Conservation (phyloP, 2,888 invertebrate species). For the Noctua comes region DNA sequence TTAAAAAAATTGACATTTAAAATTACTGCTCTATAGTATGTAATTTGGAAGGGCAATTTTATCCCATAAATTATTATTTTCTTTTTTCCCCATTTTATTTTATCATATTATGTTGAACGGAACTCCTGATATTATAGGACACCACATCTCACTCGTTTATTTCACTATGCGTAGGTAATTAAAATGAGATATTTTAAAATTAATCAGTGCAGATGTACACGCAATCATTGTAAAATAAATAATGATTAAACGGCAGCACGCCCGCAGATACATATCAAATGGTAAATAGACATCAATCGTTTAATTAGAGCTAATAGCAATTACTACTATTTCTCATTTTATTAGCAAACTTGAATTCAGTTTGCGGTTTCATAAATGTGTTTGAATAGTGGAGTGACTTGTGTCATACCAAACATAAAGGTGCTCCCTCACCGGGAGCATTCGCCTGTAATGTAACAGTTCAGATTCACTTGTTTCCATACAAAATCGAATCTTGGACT, state of each 20-base stretch:
- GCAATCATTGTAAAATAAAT: neutral
- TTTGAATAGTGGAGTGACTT: neutral
- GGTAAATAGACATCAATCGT: neutral
- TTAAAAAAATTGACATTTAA: too few relatives aligned
- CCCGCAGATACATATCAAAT: neutral
- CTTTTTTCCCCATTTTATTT: too few relatives aligned
- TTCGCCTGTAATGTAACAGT: too few relatives aligned
- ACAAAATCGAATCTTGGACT: too few relatives aligned
- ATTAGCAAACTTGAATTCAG: neutral
- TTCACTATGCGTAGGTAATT: neutral
- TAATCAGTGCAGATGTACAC: neutral
- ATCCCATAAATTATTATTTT: neutral
- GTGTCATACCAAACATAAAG: neutral
- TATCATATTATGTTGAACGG: neutral
- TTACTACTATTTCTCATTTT: neutral
- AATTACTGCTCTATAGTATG: slow-evolving; percentile 12
- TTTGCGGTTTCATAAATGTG: neutral
- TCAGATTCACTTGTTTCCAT: too few relatives aligned
- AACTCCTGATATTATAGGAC: neutral
- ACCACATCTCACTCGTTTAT: neutral
- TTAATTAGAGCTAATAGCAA: neutral
- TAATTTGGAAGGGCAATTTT: slow-evolving; percentile 2
- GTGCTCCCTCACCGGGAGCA: too few relatives aligned
- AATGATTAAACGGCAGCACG: neutral
- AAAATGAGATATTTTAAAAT: neutral